These are phyloP conservation scores for Turnix velox DNA, from an alignment of 2,113 vertebrate genomes.

Conservation along the genomic window DNA sequence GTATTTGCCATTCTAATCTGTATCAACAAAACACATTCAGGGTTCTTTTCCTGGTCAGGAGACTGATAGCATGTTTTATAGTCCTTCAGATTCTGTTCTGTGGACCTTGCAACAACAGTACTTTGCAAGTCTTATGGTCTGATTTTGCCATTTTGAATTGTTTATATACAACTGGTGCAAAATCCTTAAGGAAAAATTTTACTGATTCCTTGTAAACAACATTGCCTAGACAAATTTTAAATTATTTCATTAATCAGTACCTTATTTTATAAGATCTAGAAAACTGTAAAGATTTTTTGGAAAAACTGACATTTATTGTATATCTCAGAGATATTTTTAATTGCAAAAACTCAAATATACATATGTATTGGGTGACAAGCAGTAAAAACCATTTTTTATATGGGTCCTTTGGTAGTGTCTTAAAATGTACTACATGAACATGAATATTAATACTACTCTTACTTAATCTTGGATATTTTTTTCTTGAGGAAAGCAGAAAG, in stretches of 20 bases:
- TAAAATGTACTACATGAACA: neutral
- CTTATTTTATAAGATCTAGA: neutral
- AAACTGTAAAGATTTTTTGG: neutral
- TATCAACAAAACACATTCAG: neutral
- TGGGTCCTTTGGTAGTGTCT: neutral
- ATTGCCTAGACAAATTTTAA: neutral
- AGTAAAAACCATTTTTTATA: neutral
- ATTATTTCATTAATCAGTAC: neutral
- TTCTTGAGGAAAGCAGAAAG: neutral
- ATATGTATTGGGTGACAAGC: neutral
- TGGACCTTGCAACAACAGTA: neutral
- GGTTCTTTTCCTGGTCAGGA: neutral
- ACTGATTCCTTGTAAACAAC: neutral
- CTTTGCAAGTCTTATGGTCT: neutral
- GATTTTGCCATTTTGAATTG: neutral
- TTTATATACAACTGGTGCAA: neutral
- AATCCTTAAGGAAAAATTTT: neutral
- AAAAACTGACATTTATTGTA: too few species aligned
- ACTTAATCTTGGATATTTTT: neutral
- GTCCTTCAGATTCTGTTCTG: neutral
- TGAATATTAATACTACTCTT: neutral
- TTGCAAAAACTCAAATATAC: neutral
- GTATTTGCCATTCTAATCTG: conserved; percentile 33
- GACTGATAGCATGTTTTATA: neutral
- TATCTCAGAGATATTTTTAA: neutral